Base-by-base conservation (phyloP, 2,113 vertebrate genomes). In the Oostethus manadensis region DNA sequence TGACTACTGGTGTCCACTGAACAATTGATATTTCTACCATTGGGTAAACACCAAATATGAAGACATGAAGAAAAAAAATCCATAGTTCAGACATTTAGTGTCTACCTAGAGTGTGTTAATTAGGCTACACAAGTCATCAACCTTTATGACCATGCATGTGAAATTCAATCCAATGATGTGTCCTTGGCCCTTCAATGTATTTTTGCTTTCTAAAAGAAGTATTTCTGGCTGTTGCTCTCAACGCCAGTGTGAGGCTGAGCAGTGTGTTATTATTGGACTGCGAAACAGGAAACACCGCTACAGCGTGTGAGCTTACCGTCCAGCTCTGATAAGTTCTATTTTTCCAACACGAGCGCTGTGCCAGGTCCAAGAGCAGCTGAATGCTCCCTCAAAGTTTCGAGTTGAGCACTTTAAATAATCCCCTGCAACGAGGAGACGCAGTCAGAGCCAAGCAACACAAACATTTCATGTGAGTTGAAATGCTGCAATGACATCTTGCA, bases 321-420 rank as follows among this genome's bases (percentile, higher is more conserved):
- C 43, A 58, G 49, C 80, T 54, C 38, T 78, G 71, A 88, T 53
- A 17, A 83, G 73, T 2, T 68, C 74, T 2, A 86, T 79, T 59
- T 47, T 74, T 46, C 82, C 73, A 29, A 47, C 33, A 0, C 82
- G 79, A 3, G 1, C 46, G 10, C 14, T 61, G 62, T 78, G 18
- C 78, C 80, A 83, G 11, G 63, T 76, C 86, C 86, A 88, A 4
- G 76, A 84, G 71, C 86, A 87, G 35, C 5, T 33, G 57, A 88
- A 84, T 54, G 68, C 71, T 26, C 85, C 82, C 0, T 44, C 78
- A 62, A 77, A 80, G 59, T 86, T 88, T 22, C 56, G 55, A 61
- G 83, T 22, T 0, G 60, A 70, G 51, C 83, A 86, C n/a, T 64
- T 71, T 6, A 88, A 53, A 68, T 77, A 79, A 29, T 76, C 72